A percentile compares a stretch with the other conserved stretches of the same genome.
Conservation (phyloP, 2,113 vertebrate species). For the Carettochelys insculpta region DNA sequence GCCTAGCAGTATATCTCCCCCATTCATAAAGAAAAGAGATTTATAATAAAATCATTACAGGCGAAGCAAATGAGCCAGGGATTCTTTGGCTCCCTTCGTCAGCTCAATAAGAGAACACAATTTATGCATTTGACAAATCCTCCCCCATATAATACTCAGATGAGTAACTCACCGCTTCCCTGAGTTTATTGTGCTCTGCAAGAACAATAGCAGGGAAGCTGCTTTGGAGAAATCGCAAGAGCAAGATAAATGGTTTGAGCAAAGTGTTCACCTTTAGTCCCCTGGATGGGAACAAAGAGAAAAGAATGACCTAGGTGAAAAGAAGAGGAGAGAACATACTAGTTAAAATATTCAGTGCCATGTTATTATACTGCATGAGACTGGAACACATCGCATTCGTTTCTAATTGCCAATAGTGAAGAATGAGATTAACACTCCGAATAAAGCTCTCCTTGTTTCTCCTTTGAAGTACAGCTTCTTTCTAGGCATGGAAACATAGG, state of each 20-base stretch:
- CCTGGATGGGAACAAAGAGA: background rate
- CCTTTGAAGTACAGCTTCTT: background rate
- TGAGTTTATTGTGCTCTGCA: rapidly evolving
- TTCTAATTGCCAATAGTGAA: background rate
- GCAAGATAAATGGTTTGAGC: background rate
- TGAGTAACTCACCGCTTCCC: background rate
- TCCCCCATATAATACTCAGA: background rate
- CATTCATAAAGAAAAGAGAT: background rate
- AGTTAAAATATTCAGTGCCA: background rate
- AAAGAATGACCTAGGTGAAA: background rate
- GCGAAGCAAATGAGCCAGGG: background rate
- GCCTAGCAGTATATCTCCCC: background rate
- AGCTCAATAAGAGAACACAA: background rate
- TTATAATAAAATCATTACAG: background rate
- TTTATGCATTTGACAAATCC: background rate
- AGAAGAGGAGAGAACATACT: background rate
- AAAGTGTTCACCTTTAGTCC: background rate
- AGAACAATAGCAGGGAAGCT: background rate
- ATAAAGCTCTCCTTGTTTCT: background rate
- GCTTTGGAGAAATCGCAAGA: rapidly evolving
- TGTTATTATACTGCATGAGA: background rate
- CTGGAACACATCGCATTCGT: background rate
- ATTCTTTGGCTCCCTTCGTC: background rate
- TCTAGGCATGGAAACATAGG: background rate
- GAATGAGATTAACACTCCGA: background rate